Evolutionary conservation across 2,888 invertebrate species (phyloP), one percentile per base, ranked within the genome.

Genomic region (Melinopterus prodromus): DNA sequence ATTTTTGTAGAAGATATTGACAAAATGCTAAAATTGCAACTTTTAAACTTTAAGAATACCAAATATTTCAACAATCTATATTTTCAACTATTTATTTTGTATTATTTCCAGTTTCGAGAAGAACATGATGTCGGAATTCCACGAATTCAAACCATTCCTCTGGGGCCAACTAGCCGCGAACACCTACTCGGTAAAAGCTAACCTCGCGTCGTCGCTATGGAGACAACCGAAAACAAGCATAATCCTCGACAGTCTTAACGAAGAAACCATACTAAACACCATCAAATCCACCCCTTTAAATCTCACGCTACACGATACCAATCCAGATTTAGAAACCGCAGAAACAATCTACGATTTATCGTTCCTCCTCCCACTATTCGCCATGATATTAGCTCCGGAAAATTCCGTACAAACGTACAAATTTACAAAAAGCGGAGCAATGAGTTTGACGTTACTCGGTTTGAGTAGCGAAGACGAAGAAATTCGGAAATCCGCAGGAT

Each of bases 121-220:
- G 7, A 77, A 69, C n/a, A 69, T n/a, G 38, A 69, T 16, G 16
- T 69, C 35, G 6, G 79, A 84, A 77, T 89, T 89, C 81, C 87
- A 87, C 79, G 87, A 89, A 77, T 90, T 87, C 82, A 88, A 95
- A 82, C 97, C 97, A 0, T 95, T 95, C 85, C 90, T 97, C 0
- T 98, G 96, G 95, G 97, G 97, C 0, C 93, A 93, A 86, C 93
- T 95, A 2, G 97, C 96, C 0, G 93, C 95, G 0, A 93, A 93
- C 77, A 93, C 95, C 87, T 96, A 96, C 86, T 93, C 95, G 1
- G 91, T 96, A 0, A 90, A 92, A 77, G 91, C 92, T 15, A 90
- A 91, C 77, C 87, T 90, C 0, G 91, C 91, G 53, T 91, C 90
- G 77, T 92, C 92, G 16, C 86, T 95, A 6, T 93, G 93, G 91